Evolutionary conservation across 2,797 vertebrate genomes (phyloP).

Genomic region (Alcedo atthis): DNA sequence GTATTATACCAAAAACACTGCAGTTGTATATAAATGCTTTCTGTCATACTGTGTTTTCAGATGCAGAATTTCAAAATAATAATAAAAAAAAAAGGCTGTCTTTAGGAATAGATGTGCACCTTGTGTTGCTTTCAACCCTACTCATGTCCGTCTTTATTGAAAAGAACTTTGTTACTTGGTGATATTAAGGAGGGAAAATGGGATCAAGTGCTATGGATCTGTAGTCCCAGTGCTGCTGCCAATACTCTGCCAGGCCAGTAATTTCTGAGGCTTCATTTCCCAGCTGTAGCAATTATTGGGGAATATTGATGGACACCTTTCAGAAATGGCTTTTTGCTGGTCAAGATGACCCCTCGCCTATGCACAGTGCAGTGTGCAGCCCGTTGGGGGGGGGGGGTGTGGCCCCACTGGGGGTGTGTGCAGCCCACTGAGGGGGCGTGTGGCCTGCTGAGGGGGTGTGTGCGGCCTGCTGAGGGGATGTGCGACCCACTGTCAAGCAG

Average conservation of each 20-base stretch:
- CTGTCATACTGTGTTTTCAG: constrained; percentile 87
- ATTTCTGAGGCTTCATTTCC: neutral
- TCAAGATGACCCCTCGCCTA: fast-evolving
- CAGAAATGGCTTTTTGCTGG: neutral
- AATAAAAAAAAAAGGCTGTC: constrained; percentile 64
- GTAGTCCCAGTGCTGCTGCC: neutral
- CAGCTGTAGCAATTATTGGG: fast-evolving
- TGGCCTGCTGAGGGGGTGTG: too few relatives aligned
- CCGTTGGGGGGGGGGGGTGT: neutral
- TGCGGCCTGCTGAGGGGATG: neutral
- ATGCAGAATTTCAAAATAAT: constrained; percentile 83
- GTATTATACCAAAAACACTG: constrained; percentile 87
- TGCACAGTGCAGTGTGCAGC: fast-evolving
- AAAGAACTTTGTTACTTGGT: neutral
- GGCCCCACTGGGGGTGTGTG: too few relatives aligned
- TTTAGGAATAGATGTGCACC: constrained; percentile 26
- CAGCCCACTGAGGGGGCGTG: too few relatives aligned
- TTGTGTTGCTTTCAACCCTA: neutral
- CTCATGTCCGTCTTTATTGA: neutral
- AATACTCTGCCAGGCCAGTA: fast-evolving
- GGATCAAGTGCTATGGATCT: fast-evolving
- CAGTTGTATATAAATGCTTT: constrained; percentile 93
- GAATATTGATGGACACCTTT: fast-evolving
- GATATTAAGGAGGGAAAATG: neutral
- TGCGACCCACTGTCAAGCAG: neutral